Evolutionary conservation across 2,797 vertebrate species (phyloP), one percentile per base, ranked within the genome.

Genomic region (Hipposideros larvatus): DNA sequence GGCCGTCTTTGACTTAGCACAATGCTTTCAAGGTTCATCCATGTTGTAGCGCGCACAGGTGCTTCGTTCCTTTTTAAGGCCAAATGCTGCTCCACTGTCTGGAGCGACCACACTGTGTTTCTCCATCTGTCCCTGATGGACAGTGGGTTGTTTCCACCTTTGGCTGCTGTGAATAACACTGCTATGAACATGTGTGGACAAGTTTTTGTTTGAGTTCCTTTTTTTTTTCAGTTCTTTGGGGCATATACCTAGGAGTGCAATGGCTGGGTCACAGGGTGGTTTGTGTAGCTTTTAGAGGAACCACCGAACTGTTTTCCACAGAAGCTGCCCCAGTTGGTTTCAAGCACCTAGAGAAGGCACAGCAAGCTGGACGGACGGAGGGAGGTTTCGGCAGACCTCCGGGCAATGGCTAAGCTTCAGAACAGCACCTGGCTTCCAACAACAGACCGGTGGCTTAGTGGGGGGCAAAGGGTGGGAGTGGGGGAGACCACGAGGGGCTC

Each of bases 101-200:
- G 11, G 7, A 4, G 0, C 4, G 24, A 53, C 11, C 11, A 0
- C 4, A 0, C 15, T n/a, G 48, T 1, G 1, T 11, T 1, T 15
- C 11, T 15, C 78, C 9, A 0, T 1, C 5, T 0, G 4, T 8
- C 31, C 7, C 7, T 4, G n/a, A 10, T 0, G 1, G 34, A n/a
- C 28, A 0, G 1, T 0, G 51, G 31, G 26, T 18, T 3, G 4
- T 11, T 2, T 9, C 61, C 1, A 2, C 48, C 55, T 31, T 22
- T 1, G 28, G 26, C 82, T 11, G 0, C 15, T 2, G 41, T 14
- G 43, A 57, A 7, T 0, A 1, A 4, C 0, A 1, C 2, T 2
- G 3, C 53, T 8, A 0, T 0, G 26, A 24, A 55, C 68, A 0
- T 0, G 4, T 1, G 2, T 0, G 2, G 0, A 0, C 55, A 1